Percentiles rank a stretch among this genome's conserved stretches.
Conservation (phyloP, 2,888 invertebrate species). For the Gonocerus acuteangulatus region DNA sequence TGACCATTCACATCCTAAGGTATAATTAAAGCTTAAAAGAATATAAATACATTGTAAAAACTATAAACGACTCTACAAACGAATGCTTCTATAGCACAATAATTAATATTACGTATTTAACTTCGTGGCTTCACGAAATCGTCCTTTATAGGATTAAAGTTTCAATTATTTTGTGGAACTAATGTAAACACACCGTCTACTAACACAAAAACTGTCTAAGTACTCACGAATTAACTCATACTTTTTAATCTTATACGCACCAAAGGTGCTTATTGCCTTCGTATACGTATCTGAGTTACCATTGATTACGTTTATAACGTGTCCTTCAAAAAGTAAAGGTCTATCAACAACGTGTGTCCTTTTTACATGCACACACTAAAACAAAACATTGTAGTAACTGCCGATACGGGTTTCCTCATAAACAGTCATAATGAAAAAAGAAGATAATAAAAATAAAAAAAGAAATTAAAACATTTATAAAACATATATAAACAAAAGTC, state of each 20-base stretch:
- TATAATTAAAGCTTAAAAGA: slow-evolving; percentile 28
- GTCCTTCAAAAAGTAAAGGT: slow-evolving; percentile 1
- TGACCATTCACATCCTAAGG: slow-evolving; percentile 10
- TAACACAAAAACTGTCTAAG: slow-evolving; percentile 15
- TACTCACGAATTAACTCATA: slow-evolving; percentile 11
- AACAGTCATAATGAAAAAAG: neutral
- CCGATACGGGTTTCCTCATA: slow-evolving; percentile 1
- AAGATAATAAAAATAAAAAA: neutral
- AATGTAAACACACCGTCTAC: slow-evolving; percentile 18
- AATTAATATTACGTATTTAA: slow-evolving; percentile 19
- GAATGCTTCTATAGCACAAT: slow-evolving; percentile 19
- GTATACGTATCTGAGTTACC: slow-evolving; percentile 37
- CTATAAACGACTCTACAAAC: slow-evolving; percentile 21
- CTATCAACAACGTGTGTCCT: neutral
- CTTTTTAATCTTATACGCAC: slow-evolving; percentile 6
- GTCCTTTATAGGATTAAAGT: neutral
- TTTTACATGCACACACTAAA: neutral
- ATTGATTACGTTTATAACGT: slow-evolving; percentile 29
- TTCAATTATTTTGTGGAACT: slow-evolving; percentile 2
- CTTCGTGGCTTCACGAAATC: slow-evolving; percentile 11
- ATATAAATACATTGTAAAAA: slow-evolving; percentile 21
- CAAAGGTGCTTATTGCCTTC: slow-evolving; percentile 35
- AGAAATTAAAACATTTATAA: slow-evolving; percentile 6
- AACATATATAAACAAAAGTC: slow-evolving; percentile 11
- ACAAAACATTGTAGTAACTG: neutral